Base-by-base conservation (phyloP, 2,888 invertebrate species). In the Sesia bembeciformis region DNA sequence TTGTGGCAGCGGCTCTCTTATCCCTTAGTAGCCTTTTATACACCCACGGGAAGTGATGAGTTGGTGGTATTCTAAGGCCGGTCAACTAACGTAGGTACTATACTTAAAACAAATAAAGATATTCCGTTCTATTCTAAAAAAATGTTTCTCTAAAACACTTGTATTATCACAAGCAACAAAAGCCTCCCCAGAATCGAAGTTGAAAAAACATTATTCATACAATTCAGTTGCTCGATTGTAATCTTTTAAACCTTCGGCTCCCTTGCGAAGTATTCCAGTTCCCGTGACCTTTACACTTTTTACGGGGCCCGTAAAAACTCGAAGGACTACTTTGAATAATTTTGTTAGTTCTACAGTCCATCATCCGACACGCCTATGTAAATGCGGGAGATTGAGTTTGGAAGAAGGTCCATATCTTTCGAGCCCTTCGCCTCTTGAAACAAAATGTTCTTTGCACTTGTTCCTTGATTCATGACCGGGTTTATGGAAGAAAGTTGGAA, bases 311-410 rank as follows among this genome's bases (percentile, higher is more conserved):
- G 67, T 74, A 76, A 78, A 77, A 81, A 81, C 74, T 76, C 74
- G 64, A 62, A 51, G 39, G 70, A 62, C 76, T 79, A 76, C 79
- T 85, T 85, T 84, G 84, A 86, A 87, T 87, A 87, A 87, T 84
- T 76, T 78, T 79, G 82, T 87, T 84, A 82, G 78, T 74, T 70
- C 72, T 70, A 62, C 76, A 72, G 79, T 78, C 76, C 76, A 78
- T 83, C 83, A 76, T 62, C 70, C 68, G 61, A 60, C 61, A 38
- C 59, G 74, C 79, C 80, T 81, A 85, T 84, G 85, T 76, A 85
- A 86, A 86, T 86, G 73, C 61, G 67, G 65, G 68, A 72, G 79
- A 64, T 64, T 64, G 63, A 64, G 64, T 63, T 62, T 59, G 59
- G 55, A 61, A 57, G 59, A 59, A 57, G 57, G 59, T 52, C 57